Evolutionary conservation across 2,888 invertebrate genomes (phyloP).

Genomic region (Stenodema calcarata): DNA sequence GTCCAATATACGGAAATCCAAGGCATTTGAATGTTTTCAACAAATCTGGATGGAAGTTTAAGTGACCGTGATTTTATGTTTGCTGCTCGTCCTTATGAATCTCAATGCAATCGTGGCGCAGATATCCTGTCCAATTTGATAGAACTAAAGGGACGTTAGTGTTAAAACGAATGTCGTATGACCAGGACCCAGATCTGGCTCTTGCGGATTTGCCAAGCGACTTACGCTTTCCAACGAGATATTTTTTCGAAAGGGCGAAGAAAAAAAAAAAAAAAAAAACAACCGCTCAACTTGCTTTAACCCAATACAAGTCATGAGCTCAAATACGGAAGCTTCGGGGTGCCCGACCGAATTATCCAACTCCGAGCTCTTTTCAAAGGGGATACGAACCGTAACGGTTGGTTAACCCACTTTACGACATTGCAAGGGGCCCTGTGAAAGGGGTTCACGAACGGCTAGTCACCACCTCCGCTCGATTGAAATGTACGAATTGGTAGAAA

Average conservation of each 20-base stretch:
- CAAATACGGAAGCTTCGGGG: not conserved
- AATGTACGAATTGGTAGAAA: no score
- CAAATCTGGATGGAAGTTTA: no score
- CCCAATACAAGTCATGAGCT: not conserved
- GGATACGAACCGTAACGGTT: not conserved
- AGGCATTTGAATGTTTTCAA: no score
- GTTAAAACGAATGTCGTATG: no score
- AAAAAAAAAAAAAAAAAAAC: not conserved
- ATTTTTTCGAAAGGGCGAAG: not conserved
- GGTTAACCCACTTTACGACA: not conserved
- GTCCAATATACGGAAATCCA: no score
- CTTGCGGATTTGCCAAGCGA: not conserved
- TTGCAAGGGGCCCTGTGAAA: not conserved
- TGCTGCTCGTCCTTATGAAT: no score
- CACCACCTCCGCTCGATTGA: not conserved
- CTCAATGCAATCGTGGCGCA: no score
- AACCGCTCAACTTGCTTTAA: not conserved
- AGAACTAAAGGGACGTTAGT: no score
- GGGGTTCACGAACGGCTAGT: not conserved
- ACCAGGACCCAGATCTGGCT: no score
- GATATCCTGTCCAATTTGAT: no score
- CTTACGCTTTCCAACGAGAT: not conserved
- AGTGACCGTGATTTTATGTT: no score
- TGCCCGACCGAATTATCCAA: not conserved
- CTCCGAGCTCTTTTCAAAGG: not conserved